Base-by-base conservation (phyloP, 1,140 invertebrate genomes). In the Sinonovacula constricta region DNA sequence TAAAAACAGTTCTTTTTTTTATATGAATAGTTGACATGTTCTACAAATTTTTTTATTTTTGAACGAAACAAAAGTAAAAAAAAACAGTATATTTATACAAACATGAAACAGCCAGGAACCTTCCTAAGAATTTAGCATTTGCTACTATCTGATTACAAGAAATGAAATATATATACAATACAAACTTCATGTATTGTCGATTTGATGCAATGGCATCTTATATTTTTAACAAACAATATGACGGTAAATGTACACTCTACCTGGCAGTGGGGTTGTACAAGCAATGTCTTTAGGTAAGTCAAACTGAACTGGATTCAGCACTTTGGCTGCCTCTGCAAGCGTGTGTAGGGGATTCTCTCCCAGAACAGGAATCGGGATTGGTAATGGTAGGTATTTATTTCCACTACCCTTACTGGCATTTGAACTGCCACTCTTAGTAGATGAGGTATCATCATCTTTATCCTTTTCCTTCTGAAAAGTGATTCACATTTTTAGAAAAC, bases 291-390 rank as follows among this genome's bases (percentile, higher is more conserved):
- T 92, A 0, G 96, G 96, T 72, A 98, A 89, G 86, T 96, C 94
- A 91, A 97, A 98, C 90, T 98, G 95, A 83, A 93, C 94, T 3
- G 97, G 96, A 92, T 98, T 98, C 89, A 96, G 93, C 68, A 95
- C 90, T 74, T 93, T 94, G 0, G 96, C 96, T 15, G 95, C 96
- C 84, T 95, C 92, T 54, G 96, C 94, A 12, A 98, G 89, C 28
- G 95, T 92, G 81, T 95, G 94, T 84, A 98, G 92, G 83, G 90
- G 92, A 66, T 88, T 84, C 0, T 71, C 62, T 4, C 82, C 79
- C 39, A 82, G 63, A 5, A 82, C 79, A 22, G 71, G 74, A 45
- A 82, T 66, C 10, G 75, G 60, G 18, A 84, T 34, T 15, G 74
- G 74, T 14, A 70, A 74, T 2, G 66, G 65, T 14, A 63, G 30